A percentile compares a stretch with the other conserved stretches of the same genome.
These are phyloP conservation scores for Xiphophorus maculatus DNA, from an alignment of 2,113 vertebrate species.

Conservation along the genomic window DNA sequence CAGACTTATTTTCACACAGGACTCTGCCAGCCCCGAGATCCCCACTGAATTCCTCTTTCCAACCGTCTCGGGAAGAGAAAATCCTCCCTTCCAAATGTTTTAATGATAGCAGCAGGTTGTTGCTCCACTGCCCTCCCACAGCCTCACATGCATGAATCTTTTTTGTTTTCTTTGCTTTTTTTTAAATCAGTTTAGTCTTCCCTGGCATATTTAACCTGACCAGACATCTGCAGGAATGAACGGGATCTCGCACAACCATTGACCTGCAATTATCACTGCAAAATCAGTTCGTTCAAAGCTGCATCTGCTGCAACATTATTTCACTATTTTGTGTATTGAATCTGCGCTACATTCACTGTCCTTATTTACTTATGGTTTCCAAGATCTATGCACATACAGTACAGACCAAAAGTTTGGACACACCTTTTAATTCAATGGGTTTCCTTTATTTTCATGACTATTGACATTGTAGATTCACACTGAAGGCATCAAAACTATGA, in stretches of 20 bases:
- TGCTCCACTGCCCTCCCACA: constrained; percentile 5
- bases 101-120: constrained; percentile 59
- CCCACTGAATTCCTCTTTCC: constrained; percentile 37
- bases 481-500: too few relatives aligned
- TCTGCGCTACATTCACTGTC: neutral
- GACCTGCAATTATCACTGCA: neutral
- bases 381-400: neutral
- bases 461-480: too few relatives aligned
- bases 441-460: too few relatives aligned
- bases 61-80: constrained; percentile 29
- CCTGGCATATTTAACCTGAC: constrained; percentile 11
- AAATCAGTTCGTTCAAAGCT: neutral
- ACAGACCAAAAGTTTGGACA: too few relatives aligned
- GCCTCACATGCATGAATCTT: constrained; percentile 1
- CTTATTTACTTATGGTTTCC: neutral
- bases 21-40: constrained; percentile 35
- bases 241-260: neutral
- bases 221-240: constrained; percentile 7
- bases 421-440: too few relatives aligned
- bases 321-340: neutral
- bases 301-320: neutral
- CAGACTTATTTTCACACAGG: constrained; percentile 43
- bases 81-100: constrained; percentile 30
- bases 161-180: neutral
- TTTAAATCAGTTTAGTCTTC: constrained; percentile 11